Percentiles rank a stretch among this genome's conserved stretches.
Evolutionary conservation across 2,113 vertebrate genomes (phyloP).

Genomic region (Corynorhinus townsendii): DNA sequence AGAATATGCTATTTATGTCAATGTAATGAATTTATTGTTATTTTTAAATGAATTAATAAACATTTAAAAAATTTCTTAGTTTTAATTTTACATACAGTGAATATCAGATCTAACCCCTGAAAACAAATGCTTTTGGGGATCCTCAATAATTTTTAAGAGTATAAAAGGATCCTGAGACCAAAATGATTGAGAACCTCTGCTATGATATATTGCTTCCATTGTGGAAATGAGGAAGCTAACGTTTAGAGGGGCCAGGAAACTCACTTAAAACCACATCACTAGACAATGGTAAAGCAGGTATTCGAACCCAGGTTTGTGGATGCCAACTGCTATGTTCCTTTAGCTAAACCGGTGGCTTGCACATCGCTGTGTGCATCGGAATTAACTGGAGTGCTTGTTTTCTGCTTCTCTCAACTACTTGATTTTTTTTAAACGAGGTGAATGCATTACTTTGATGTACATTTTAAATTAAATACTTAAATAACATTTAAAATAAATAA

Average conservation of each 20-base stretch:
- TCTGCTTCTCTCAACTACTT: background rate
- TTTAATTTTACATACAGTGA: conserved; percentile 6
- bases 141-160: background rate
- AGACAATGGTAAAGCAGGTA: too few relatives aligned
- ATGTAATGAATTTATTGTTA: background rate
- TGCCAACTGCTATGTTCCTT: background rate
- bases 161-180: background rate
- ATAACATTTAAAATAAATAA: background rate
- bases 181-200: background rate
- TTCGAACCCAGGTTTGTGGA: background rate
- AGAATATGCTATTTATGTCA: background rate
- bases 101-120: background rate
- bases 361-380: background rate
- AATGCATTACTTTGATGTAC: background rate
- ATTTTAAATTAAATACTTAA: background rate
- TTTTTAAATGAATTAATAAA: background rate
- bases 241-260: background rate
- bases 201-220: background rate
- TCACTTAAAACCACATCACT: background rate
- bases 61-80: background rate
- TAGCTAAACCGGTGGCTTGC: background rate
- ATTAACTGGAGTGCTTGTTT: background rate
- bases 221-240: background rate
- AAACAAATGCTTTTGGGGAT: background rate
- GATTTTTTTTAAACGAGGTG: background rate